phyloP scores from a whole-genome alignment of 2,888 invertebrate species.

The Punctoribates punctum region DNA sequence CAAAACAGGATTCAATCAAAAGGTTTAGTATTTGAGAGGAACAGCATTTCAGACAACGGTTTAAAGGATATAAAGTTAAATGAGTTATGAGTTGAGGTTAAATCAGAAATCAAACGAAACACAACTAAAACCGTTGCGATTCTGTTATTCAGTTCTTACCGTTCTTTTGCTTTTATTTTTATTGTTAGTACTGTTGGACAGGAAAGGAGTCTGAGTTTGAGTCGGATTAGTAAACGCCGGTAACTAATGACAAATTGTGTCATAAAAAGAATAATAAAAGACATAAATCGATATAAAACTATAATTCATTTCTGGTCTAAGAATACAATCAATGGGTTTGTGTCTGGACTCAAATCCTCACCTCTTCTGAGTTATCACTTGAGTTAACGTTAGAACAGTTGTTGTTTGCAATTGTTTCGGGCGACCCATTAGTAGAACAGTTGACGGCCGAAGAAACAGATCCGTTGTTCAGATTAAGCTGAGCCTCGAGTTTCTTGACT shows the following conservation, averaged over 20 bases:
- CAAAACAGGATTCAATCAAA: conserved; percentile 44
- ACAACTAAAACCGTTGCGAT: not conserved
- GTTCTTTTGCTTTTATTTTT: not conserved
- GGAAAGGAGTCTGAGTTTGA: conserved; percentile 23
- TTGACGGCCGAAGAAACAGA: not conserved
- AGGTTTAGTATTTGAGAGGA: conserved; percentile 43
- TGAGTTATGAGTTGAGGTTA: not conserved
- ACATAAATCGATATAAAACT: not conserved
- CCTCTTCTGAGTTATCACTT: conserved; percentile 12
- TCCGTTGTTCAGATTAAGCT: conserved; percentile 48
- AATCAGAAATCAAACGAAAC: not conserved
- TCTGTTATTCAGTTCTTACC: conserved; percentile 16
- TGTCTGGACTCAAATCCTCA: not conserved
- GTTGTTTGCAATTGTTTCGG: not conserved
- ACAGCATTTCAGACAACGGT: not conserved
- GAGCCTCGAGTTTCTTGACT: conserved; percentile 52
- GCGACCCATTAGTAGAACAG: not conserved
- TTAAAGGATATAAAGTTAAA: not conserved
- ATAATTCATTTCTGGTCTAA: not conserved
- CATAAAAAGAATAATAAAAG: not conserved
- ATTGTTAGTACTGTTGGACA: conserved; percentile 15
- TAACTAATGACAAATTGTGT: not conserved
- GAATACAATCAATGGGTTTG: not conserved
- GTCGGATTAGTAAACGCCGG: not conserved
- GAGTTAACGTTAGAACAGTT: not conserved